These are phyloP conservation scores for Artibeus jamaicensis DNA, from an alignment of 2,797 vertebrate species.

Conservation along the genomic window DNA sequence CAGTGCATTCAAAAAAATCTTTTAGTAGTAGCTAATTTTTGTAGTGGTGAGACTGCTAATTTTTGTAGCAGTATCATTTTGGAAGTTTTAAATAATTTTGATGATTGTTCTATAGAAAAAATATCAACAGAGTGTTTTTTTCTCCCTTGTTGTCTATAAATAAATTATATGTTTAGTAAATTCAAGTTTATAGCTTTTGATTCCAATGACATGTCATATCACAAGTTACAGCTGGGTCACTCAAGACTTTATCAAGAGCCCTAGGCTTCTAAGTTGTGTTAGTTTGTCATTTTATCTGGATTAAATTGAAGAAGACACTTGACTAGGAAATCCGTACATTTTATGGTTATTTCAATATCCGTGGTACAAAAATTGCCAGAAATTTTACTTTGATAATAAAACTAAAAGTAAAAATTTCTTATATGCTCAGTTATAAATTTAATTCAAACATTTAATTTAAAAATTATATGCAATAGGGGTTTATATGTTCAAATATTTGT, in stretches of 20 bases:
- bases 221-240: neutral
- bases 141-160: neutral
- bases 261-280: neutral
- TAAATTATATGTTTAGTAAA: conserved; percentile 28
- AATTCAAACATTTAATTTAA: neutral
- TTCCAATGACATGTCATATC: conserved; percentile 36
- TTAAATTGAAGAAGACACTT: neutral
- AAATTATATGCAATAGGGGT: neutral
- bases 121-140: neutral
- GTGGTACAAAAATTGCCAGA: neutral
- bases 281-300: neutral
- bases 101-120: neutral
- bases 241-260: neutral
- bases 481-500: neutral
- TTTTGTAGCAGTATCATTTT: neutral
- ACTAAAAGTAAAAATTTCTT: neutral
- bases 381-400: neutral
- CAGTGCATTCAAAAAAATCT: neutral
- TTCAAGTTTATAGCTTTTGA: conserved; percentile 63
- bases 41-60: neutral
- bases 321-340: neutral
- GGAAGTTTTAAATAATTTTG: neutral
- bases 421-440: neutral
- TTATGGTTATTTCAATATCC: neutral
- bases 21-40: neutral